Conservation (phyloP, 2,113 vertebrate genomes). For the Embiotoca jacksoni region DNA sequence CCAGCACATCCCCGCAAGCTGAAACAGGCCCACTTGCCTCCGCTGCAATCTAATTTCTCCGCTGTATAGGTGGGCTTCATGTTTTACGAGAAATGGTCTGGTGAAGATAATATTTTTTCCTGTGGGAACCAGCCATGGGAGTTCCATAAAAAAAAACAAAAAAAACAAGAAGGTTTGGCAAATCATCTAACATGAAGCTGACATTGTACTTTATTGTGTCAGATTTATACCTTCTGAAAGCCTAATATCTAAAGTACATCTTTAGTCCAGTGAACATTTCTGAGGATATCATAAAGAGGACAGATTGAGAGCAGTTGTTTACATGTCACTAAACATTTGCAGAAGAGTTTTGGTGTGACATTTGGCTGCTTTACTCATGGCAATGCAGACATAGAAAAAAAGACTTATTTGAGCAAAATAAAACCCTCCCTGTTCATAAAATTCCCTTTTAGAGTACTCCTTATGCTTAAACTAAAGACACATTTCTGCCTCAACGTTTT, state of each 20-base stretch:
- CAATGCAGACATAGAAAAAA: too few relatives aligned
- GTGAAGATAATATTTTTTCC: conserved; percentile 6
- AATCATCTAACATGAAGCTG: background rate
- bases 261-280: background rate
- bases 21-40: background rate
- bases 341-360: background rate
- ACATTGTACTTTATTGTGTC: background rate
- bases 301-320: background rate
- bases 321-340: background rate
- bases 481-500: too few relatives aligned
- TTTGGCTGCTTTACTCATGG: too few relatives aligned
- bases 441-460: too few relatives aligned
- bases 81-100: background rate
- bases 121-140: background rate
- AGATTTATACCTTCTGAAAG: conserved; percentile 3
- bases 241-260: background rate
- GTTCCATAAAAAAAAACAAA: background rate
- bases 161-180: conserved; percentile 5
- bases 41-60: conserved; percentile 23
- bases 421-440: too few relatives aligned
- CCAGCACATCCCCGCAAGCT: conserved; percentile 8
- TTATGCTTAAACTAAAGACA: too few relatives aligned
- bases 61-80: conserved; percentile 26
- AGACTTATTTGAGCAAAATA: too few relatives aligned
- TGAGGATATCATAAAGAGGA: background rate